Conservation (phyloP, 2,113 vertebrate genomes). For the Alligator sinensis region DNA sequence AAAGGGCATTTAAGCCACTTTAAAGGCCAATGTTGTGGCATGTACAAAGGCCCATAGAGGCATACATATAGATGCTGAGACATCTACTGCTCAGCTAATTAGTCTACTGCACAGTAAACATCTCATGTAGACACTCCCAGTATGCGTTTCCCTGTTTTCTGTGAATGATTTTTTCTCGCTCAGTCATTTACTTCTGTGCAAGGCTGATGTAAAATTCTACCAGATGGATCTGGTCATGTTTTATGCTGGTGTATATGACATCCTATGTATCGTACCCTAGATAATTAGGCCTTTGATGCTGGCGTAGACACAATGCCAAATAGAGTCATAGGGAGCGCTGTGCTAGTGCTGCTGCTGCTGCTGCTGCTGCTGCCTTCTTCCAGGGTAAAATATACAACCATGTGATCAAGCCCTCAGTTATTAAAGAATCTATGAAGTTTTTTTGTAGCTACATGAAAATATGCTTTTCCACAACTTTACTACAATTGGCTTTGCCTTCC, state of each 20-base stretch:
- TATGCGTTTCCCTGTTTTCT: not conserved
- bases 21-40: too few species aligned
- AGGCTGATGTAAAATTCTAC: not conserved
- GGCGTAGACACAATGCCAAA: not conserved
- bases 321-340: not conserved
- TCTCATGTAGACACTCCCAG: too few species aligned
- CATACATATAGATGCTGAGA: too few species aligned
- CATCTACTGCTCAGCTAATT: too few species aligned
- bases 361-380: slow-evolving; percentile 15
- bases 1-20: too few species aligned
- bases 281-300: not conserved
- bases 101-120: too few species aligned
- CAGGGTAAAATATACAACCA: slow-evolving; percentile 33
- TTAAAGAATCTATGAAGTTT: slow-evolving; percentile 10
- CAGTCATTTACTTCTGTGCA: not conserved
- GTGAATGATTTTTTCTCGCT: not conserved
- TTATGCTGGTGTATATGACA: not conserved
- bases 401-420: slow-evolving; percentile 10
- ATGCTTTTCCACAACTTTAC: slow-evolving; percentile 16
- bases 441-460: not conserved
- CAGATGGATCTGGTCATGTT: not conserved
- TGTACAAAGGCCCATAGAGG: too few species aligned
- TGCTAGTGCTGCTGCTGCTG: not conserved
- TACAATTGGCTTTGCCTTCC: slow-evolving; percentile 10
- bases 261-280: not conserved